Evolutionary conservation across 2,888 invertebrate genomes (phyloP), one percentile per base, ranked within the genome.

Genomic region (Labia minor): DNA sequence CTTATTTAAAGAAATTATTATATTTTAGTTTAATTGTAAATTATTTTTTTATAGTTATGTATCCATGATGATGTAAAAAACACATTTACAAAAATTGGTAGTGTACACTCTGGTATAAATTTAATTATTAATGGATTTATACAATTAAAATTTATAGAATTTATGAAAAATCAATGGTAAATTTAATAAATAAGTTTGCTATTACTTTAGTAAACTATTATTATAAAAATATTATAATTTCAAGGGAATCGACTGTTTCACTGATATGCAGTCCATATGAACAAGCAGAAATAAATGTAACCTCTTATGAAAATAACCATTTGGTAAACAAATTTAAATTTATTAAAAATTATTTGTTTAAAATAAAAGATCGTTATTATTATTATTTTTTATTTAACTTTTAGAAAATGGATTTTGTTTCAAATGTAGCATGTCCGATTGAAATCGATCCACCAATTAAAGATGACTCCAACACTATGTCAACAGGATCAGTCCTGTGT

Each of bases 401-500:
- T 70, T 78, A 84, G 83, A 73, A 76, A 14, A 73, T 85, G 20
- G 71, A 77, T n/a, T 78, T 85, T 68, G 80, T 78, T 70, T 83
- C 85, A 1, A 77, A 76, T 68, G 73, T 77, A 65, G 80, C 80
- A 1, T 85, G 85, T 72, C 71, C 81, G 66, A 75, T 74, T 66
- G 74, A 76, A 62, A 71, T 1, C 76, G 77, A 66, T 73, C 16
- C 61, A 16, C 37, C 37, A 10, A 18, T 16, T n/a, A 11, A 10
- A n/a, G 65, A 62, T 19, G 64, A 62, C 3, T 67, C 49, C 8
- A 78, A 78, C 10, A 77, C 78, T 4, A 77, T 86, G 37, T 87
- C 87, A 0, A 77, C 81, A 0, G 87, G 88, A 2, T 84, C 87
- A 0, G 81, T 85, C 0, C 77, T 89, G 67, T 76, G 86, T 16